Conservation (phyloP, 2,113 vertebrate species). For the Cettia cetti region DNA sequence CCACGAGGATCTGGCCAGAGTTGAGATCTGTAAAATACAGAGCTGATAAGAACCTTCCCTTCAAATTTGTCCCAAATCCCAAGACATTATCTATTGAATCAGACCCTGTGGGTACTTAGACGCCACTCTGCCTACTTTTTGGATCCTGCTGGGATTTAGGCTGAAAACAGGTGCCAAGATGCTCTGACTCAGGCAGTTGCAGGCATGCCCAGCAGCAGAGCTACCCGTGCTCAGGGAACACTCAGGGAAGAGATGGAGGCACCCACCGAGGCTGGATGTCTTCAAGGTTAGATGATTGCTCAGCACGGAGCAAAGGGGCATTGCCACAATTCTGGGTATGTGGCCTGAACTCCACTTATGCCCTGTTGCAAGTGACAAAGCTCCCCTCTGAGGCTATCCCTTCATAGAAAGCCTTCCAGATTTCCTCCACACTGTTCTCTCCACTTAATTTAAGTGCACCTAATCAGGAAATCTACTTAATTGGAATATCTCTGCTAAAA, state of each 20-base stretch:
- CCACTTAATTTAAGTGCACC: constrained; percentile 15
- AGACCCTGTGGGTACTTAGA: background rate
- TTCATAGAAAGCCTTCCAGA: background rate
- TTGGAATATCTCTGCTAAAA: constrained; percentile 55
- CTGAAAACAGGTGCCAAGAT: constrained; percentile 44
- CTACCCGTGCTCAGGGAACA: background rate
- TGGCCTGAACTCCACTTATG: rapidly evolving
- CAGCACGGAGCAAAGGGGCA: background rate
- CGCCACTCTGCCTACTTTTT: constrained; percentile 58
- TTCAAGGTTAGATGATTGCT: background rate
- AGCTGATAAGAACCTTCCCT: constrained; percentile 33
- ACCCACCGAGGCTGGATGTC: background rate
- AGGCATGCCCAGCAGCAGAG: constrained; percentile 50
- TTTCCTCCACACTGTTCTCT: background rate
- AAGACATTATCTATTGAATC: constrained; percentile 36
- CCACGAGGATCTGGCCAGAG: background rate
- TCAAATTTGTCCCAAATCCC: constrained; percentile 23
- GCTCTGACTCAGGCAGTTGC: constrained; percentile 34
- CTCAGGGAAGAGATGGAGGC: rapidly evolving
- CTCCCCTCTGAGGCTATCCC: background rate
- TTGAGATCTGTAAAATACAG: background rate
- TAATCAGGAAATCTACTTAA: constrained; percentile 62
- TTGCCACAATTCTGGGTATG: rapidly evolving
- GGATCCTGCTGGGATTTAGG: constrained; percentile 16
- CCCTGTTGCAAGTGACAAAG: background rate